phyloP scores from a whole-genome alignment of 2,888 invertebrate genomes.

The Girardia tigrina region DNA sequence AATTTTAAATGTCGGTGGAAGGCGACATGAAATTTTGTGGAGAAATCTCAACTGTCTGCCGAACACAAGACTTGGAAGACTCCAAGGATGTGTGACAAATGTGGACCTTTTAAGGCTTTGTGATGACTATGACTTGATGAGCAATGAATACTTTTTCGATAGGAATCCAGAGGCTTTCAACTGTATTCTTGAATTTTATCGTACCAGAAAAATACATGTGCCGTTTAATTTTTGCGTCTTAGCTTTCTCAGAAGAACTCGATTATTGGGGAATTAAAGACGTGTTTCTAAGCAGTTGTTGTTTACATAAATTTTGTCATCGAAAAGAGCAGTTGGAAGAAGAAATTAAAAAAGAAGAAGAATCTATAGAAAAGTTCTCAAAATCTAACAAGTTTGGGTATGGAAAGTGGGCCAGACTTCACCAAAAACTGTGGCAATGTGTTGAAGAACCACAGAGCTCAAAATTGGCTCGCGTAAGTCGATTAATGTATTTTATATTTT shows the following conservation, averaged over 20 bases:
- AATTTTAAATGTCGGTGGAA: conserved; percentile 85
- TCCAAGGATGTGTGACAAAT: conserved; percentile 48
- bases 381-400: conserved; percentile 77
- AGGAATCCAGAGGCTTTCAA: conserved; percentile 92
- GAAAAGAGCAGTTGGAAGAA: conserved; percentile 91
- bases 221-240: conserved; percentile 97
- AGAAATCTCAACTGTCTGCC: conserved; percentile 81
- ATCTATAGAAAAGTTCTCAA: conserved; percentile 75
- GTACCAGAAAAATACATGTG: conserved; percentile 88
- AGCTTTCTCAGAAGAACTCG: conserved; percentile 91
- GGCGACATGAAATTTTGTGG: conserved; percentile 83
- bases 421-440: conserved; percentile 88
- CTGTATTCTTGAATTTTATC: conserved; percentile 82
- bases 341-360: conserved; percentile 98
- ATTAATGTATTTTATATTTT: no score
- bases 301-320: conserved; percentile 92
- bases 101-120: conserved; percentile 68
- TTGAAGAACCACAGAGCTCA: conserved; percentile 91
- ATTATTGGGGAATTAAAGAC: conserved; percentile 97
- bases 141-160: conserved; percentile 97
- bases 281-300: conserved; percentile 91
- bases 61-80: conserved; percentile 77
- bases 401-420: conserved; percentile 85
- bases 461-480: conserved; percentile 83
- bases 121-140: conserved; percentile 86